phyloP scores from a whole-genome alignment of 1,140 invertebrate genomes.

The Hormaphis cornu region DNA sequence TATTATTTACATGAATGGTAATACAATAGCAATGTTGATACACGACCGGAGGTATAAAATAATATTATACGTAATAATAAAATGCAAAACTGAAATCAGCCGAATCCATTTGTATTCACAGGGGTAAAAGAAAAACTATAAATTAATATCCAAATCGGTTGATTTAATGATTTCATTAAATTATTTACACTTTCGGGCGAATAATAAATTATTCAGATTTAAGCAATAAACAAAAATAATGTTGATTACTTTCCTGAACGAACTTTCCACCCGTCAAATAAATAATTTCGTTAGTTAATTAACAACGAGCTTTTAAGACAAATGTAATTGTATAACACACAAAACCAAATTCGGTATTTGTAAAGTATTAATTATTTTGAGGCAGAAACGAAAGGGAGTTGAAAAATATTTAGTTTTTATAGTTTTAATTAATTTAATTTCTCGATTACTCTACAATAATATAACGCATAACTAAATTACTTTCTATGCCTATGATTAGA shows the following conservation, averaged over 20 bases:
- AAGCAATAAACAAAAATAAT: background rate
- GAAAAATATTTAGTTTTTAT: too few species aligned
- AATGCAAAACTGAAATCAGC: background rate
- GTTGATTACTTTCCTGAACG: background rate
- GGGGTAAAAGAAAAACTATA: background rate
- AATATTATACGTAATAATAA: too few species aligned
- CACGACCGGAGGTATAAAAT: too few species aligned
- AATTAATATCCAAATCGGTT: background rate
- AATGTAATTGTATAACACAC: background rate
- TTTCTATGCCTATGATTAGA: too few species aligned
- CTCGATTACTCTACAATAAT: too few species aligned
- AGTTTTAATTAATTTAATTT: too few species aligned
- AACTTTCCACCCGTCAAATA: background rate
- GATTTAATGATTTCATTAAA: background rate
- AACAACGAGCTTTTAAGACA: background rate
- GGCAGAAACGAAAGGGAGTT: background rate
- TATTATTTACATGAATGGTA: background rate
- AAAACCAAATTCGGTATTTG: background rate
- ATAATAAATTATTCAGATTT: background rate
- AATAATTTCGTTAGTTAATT: background rate
- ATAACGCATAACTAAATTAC: too few species aligned
- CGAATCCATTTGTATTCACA: background rate
- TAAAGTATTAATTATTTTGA: background rate
- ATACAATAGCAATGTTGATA: background rate
- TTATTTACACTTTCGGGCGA: conserved; percentile 1